phyloP scores from a whole-genome alignment of 30 jellyfish, hydroid and myxozoan genomes.

The Chrysaora quinquecirrha region DNA sequence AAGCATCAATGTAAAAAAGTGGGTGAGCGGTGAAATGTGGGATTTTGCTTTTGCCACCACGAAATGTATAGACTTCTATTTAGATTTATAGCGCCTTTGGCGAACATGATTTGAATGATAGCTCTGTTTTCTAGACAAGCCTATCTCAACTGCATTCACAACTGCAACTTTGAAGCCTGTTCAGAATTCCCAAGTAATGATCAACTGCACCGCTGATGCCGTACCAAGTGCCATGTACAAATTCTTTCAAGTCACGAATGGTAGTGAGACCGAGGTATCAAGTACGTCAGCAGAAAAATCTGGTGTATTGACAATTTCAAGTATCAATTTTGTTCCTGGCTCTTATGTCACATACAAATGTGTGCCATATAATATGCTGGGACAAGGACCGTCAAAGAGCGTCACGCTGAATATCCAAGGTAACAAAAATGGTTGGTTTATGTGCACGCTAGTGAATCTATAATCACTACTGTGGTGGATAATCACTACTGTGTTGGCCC shows the following conservation, averaged over 20 bases:
- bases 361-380: constrained; percentile 27
- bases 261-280: constrained; percentile 8
- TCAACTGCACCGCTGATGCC: constrained; percentile 33
- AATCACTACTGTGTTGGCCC: too few species aligned
- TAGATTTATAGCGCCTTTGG: too few species aligned
- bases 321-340: neutral
- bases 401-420: constrained; percentile 36
- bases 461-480: too few species aligned
- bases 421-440: too few species aligned
- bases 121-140: constrained; percentile 24
- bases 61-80: too few species aligned
- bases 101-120: too few species aligned
- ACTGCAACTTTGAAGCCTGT: constrained; percentile 24
- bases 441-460: too few species aligned
- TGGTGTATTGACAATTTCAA: neutral
- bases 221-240: constrained; percentile 24
- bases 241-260: neutral
- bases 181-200: constrained; percentile 7
- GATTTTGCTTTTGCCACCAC: too few species aligned
- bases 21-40: too few species aligned
- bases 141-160: constrained; percentile 3
- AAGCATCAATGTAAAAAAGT: too few species aligned
- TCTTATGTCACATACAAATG: constrained; percentile 18
- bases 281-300: constrained; percentile 12
- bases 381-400: constrained; percentile 16